Base-by-base conservation (phyloP, 2,888 invertebrate genomes). In the Drosophila mettleri region DNA sequence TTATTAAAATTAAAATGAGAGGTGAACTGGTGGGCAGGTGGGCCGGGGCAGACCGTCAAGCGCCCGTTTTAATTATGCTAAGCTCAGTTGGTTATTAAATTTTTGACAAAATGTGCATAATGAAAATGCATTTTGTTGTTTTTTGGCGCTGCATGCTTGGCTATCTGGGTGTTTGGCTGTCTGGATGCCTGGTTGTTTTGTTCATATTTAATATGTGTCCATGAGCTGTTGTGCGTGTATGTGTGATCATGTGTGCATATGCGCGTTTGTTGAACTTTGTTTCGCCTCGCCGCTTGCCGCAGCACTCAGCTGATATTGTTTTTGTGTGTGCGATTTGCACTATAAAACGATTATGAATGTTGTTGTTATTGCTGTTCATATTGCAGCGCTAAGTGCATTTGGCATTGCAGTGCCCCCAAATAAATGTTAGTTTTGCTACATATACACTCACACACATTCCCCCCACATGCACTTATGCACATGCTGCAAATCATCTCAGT, bases 261-360 rank as follows among this genome's bases (percentile, higher is more conserved):
- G 43, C 45, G 29, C 18, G 20, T 38, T 33, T 55, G 54, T 22
- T 62, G 45, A 45, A 61, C 43, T 54, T 53, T 74, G 72, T 64
- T 64, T 43, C 57, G 60, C 34, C 14, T 29, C 33, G 22, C 12
- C n/a, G 38, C 39, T 46, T 31, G 18, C 18, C 24, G 5, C 12
- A 10, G 10, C 8, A 7, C 16, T n/a, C n/a, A n/a, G 27, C 20
- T 74, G 45, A 71, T 74, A 66, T 66, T 66, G 61, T 59, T 77
- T 61, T 65, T 62, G 48, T 73, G 38, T 29, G 27, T n/a, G 9
- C 41, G 29, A 43, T 71, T 65, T 52, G 51, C 34, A 39, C 38
- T 57, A 62, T 78, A 74, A 78, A 74, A 53, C 75, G 75, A 78
- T 78, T 76, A 74, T 60, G 16, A 59, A 41, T 69, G 39, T 68